phyloP scores from a whole-genome alignment of 2,113 vertebrate genomes.

The Aleadryas rufinucha region DNA sequence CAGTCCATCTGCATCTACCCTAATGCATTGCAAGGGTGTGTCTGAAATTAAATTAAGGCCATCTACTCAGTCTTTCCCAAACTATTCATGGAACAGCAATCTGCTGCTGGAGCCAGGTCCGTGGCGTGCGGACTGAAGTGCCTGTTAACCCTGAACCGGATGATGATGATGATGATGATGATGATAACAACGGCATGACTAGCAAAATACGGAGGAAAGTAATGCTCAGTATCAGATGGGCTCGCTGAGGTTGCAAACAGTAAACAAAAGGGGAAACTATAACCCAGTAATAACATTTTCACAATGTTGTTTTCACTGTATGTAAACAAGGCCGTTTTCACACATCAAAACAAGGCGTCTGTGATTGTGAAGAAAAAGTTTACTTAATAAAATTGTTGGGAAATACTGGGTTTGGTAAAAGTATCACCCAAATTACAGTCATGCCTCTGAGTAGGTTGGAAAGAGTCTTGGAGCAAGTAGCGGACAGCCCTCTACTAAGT shows the following conservation, averaged over 20 bases:
- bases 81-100: background rate
- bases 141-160: background rate
- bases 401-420: background rate
- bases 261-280: constrained; percentile 17
- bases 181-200: background rate
- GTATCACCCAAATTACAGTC: background rate
- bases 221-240: background rate
- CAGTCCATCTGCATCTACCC: background rate
- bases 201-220: constrained; percentile 17
- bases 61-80: constrained; percentile 30
- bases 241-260: background rate
- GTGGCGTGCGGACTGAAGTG: background rate
- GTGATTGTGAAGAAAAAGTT: background rate
- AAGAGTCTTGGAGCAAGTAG: background rate
- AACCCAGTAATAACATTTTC: constrained; percentile 6
- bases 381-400: background rate
- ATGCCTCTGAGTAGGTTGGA: background rate
- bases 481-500: background rate
- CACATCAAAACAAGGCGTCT: background rate
- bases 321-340: background rate
- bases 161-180: background rate
- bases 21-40: constrained; percentile 1
- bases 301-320: background rate
- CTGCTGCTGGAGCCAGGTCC: background rate
- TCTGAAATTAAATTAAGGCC: constrained; percentile 24